phyloP scores from a whole-genome alignment of 2,888 invertebrate genomes.

The Mythimna impura region DNA sequence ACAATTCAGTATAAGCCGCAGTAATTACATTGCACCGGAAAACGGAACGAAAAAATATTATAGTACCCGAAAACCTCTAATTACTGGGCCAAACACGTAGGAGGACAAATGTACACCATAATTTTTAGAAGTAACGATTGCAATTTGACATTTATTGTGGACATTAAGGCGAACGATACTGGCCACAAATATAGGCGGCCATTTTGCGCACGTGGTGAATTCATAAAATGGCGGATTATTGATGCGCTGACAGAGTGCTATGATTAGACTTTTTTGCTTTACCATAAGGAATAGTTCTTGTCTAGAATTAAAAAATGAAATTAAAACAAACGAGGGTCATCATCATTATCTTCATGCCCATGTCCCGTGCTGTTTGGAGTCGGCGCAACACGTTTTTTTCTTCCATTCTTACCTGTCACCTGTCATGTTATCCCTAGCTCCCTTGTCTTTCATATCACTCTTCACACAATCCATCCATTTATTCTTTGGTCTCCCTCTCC shows the following conservation, averaged over 20 bases:
- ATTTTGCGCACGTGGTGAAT: constrained; percentile 83
- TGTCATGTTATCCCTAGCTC: no score
- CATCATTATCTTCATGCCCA: no score
- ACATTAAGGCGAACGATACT: constrained; percentile 83
- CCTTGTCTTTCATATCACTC: no score
- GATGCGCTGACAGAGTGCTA: constrained; percentile 61
- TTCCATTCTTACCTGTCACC: no score
- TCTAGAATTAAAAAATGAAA: not conserved
- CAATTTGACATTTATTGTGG: constrained; percentile 87
- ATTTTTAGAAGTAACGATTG: constrained; percentile 87
- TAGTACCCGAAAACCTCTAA: constrained; percentile 72
- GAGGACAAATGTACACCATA: constrained; percentile 79
- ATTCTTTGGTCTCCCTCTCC: no score
- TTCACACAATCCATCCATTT: no score
- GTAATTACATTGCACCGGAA: constrained; percentile 60
- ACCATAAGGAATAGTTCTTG: not conserved
- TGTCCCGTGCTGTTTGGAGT: no score
- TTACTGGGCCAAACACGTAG: constrained; percentile 84
- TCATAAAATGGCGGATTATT: constrained; percentile 79
- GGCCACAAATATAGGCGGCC: constrained; percentile 78
- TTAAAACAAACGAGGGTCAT: no score
- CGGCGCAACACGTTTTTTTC: no score
- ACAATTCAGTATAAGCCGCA: constrained; percentile 40
- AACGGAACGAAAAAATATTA: constrained; percentile 53
- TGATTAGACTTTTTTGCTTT: constrained; percentile 1